phyloP scores from a whole-genome alignment of 2,113 vertebrate genomes.

The Platysteira castanea region DNA sequence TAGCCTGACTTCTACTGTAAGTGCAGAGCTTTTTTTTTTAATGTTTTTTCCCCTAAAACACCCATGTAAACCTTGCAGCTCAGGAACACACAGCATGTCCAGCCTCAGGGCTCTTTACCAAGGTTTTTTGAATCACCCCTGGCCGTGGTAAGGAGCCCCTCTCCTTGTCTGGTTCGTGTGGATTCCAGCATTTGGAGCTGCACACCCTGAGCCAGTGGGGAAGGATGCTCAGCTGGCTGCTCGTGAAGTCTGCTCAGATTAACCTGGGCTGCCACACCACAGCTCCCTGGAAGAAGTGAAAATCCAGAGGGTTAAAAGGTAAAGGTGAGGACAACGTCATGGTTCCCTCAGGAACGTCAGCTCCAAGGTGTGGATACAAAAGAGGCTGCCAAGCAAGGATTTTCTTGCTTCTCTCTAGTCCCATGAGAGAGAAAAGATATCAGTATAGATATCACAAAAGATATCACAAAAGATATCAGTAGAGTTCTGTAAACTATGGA shows the following conservation, averaged over 20 bases:
- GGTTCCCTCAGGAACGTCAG: background rate
- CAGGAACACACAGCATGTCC: background rate
- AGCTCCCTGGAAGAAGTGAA: background rate
- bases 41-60: background rate
- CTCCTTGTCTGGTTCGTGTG: background rate
- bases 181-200: background rate
- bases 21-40: background rate
- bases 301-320: background rate
- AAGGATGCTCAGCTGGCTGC: background rate
- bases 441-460: too few species aligned
- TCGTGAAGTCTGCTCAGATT: background rate
- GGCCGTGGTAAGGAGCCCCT: background rate
- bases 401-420: too few species aligned
- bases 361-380: too few species aligned
- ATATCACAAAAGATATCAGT: too few species aligned
- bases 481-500: too few species aligned
- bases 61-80: background rate
- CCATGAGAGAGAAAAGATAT: too few species aligned
- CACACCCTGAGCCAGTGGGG: background rate
- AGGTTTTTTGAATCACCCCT: background rate
- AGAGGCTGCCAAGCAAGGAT: too few species aligned
- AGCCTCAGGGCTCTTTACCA: background rate
- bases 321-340: background rate
- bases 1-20: background rate
- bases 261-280: background rate